Percentiles rank a stretch among this genome's conserved stretches.
These are phyloP conservation scores for Metopolophium dirhodum DNA, from an alignment of 1,140 invertebrate genomes.

Conservation along the genomic window DNA sequence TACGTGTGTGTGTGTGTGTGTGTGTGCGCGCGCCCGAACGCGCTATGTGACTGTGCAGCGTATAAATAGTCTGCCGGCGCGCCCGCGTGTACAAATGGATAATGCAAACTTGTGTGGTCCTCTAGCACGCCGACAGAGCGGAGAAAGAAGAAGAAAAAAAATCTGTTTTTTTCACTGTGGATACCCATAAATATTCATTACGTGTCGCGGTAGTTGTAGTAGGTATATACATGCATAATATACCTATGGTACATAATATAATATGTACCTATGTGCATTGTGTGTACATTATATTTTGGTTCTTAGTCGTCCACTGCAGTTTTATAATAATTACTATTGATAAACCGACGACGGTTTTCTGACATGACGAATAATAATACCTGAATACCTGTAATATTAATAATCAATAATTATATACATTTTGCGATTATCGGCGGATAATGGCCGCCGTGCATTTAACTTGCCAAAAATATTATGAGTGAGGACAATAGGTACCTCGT, in stretches of 20 bases:
- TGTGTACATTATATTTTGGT: neutral
- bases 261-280: neutral
- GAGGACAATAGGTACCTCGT: neutral
- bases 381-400: neutral
- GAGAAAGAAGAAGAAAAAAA: neutral
- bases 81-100: conserved; percentile 13
- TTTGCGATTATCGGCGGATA: neutral
- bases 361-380: neutral
- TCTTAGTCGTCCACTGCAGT: neutral
- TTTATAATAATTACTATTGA: neutral
- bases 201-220: neutral
- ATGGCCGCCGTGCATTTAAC: neutral
- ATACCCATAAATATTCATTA: conserved; percentile 30
- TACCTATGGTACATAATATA: neutral
- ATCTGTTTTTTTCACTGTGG: neutral
- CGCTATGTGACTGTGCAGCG: neutral
- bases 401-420: neutral
- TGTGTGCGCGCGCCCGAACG: neutral
- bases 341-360: neutral
- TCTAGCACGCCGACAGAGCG: neutral
- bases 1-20: neutral
- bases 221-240: neutral
- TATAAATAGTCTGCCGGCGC: conserved; percentile 44
- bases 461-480: neutral
- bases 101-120: conserved; percentile 26